A percentile compares a stretch with the other conserved stretches of the same genome.
These are phyloP conservation scores for Lytechinus pictus DNA, from an alignment of 35 echinoderm and acorn worm species.

Conservation along the genomic window DNA sequence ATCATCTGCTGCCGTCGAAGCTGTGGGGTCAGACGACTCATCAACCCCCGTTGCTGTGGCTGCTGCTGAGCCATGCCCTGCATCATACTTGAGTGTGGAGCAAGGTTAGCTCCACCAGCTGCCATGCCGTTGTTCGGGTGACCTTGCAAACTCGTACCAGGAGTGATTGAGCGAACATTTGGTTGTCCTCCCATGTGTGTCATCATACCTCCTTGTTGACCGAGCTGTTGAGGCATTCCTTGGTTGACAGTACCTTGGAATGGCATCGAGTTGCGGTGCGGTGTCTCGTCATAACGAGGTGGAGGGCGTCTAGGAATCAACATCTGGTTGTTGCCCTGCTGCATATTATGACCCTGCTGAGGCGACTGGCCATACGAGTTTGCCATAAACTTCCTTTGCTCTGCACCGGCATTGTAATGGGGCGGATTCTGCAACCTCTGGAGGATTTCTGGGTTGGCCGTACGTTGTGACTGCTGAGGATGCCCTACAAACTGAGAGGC, in stretches of 20 bases:
- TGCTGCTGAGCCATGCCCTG: conserved; percentile 53
- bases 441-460: conserved; percentile 15
- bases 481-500: conserved; percentile 43
- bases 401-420: conserved; percentile 31
- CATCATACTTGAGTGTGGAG: conserved; percentile 29
- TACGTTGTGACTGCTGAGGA: conserved; percentile 60
- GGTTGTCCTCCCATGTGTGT: conserved; percentile 31
- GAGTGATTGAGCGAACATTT: conserved; percentile 25
- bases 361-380: conserved; percentile 15
- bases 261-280: conserved; percentile 53
- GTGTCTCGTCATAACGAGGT: conserved; percentile 63
- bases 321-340: conserved; percentile 41
- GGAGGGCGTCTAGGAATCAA: conserved; percentile 57
- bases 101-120: neutral
- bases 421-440: conserved; percentile 48
- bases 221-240: neutral
- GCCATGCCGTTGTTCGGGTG: neutral
- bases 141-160: neutral
- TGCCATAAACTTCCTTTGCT: conserved; percentile 53
- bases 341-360: conserved; percentile 10
- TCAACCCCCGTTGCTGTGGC: conserved; percentile 27
- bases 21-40: conserved; percentile 38
- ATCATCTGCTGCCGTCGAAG: conserved; percentile 25
- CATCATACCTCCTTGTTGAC: conserved; percentile 54
- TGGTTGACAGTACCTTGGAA: conserved; percentile 50